Conservation (phyloP, 2,888 invertebrate genomes). For the Calliphora vomitoria region DNA sequence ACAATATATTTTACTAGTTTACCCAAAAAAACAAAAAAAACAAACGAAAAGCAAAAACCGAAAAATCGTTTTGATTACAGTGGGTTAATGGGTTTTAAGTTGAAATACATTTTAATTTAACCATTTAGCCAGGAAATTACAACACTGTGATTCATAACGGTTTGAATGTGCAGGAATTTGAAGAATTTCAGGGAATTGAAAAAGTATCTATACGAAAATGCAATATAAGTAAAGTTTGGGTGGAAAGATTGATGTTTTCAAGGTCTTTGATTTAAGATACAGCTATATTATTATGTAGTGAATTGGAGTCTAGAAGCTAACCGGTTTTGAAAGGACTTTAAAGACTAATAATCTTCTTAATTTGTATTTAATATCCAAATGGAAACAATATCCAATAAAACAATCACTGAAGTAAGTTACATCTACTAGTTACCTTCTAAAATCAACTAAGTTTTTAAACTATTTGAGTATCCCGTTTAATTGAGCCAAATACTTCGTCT, state of each 20-base stretch:
- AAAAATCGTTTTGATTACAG: slow-evolving; percentile 38
- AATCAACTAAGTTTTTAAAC: no score
- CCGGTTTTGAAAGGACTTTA: no score
- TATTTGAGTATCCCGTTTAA: no score
- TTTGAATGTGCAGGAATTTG: background rate
- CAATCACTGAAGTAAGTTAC: no score
- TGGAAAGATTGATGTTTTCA: background rate
- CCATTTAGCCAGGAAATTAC: background rate
- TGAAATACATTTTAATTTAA: background rate
- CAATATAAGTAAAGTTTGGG: background rate
- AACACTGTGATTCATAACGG: slow-evolving; percentile 8
- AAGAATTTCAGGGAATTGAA: background rate
- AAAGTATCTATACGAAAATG: background rate
- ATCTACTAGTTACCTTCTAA: no score
- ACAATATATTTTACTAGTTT: background rate
- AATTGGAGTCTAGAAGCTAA: no score
- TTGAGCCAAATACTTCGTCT: no score
- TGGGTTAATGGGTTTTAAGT: slow-evolving; percentile 46
- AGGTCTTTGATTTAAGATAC: no score
- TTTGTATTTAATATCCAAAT: no score
- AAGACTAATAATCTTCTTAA: no score
- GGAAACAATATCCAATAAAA: no score
- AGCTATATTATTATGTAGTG: no score
- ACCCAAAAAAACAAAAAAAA: background rate
- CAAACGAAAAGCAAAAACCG: slow-evolving; percentile 4